Evolutionary conservation across 1,140 invertebrate species (phyloP), one percentile per base, ranked within the genome.

Genomic region (Latrodectus geometricus): DNA sequence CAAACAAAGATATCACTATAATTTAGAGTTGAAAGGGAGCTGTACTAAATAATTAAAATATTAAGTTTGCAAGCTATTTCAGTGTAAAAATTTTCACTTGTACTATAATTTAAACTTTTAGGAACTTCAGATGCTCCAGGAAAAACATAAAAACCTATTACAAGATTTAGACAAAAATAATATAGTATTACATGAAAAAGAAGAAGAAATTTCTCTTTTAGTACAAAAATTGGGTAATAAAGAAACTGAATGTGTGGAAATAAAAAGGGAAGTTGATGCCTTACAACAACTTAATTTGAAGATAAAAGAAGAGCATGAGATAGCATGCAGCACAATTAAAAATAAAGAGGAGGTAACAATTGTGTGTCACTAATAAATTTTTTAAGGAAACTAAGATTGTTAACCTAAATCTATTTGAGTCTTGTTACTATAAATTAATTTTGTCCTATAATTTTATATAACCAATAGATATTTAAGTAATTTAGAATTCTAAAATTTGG

Each of bases 261-360:
- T 74, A 4, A 48, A 65, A 23, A 49, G 48, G 35, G 70, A 83
- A 9, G 20, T 83, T n/a, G 21, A 9, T 54, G 49, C 17, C 52
- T 15, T 61, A 0, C 75, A 84, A 66, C 12, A 75, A 15, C 52
- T 48, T 8, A 35, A 35, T 68, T 8, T 68, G 61, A 75, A 68
- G 15, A 12, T 52, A 2, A 76, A 15, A 66, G n/a, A 84, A n/a
- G 82, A 84, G 23, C 35, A 84, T 76, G 11, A 9, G 49, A 20
- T 11, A 9, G 12, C 35, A 35, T 35, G 35, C 35, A 35, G 35
- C 35, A 35, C 35, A 35, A 50, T 52, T 17, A 52, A 74, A 52
- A 74, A 52, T 8, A 74, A 74, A 20, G 72, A 74, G 12, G 49
- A 74, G 49, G 72, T 74, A 74, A 61, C n/a, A 17, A 4, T 5